phyloP scores from a whole-genome alignment of 2,113 vertebrate genomes.

The Anarhynchus alexandrinus region DNA sequence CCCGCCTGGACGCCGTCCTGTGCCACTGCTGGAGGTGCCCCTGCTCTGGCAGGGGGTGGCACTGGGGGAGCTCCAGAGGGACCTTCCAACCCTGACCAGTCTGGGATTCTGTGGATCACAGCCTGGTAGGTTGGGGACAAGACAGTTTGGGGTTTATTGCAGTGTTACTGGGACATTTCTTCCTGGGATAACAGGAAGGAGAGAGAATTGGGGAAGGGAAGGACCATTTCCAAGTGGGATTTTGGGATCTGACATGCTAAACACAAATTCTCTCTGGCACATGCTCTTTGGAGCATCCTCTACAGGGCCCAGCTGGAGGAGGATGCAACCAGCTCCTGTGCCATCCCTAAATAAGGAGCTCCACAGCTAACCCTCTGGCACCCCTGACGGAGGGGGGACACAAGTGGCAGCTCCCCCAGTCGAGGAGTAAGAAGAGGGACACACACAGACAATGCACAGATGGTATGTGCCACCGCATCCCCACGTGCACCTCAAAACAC shows the following conservation, averaged over 20 bases:
- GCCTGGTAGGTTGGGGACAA: not conserved
- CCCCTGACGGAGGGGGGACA: not conserved
- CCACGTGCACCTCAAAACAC: accelerated
- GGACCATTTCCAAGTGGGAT: not conserved
- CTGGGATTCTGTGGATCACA: too few species aligned
- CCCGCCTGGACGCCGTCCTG: too few species aligned
- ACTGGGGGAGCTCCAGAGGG: too few species aligned
- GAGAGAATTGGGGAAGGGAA: not conserved
- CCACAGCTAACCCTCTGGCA: not conserved
- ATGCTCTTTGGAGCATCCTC: not conserved
- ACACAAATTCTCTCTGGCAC: not conserved
- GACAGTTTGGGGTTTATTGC: not conserved
- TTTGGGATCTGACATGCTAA: not conserved
- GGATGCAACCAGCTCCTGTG: not conserved
- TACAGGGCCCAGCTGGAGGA: not conserved
- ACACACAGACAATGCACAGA: accelerated
- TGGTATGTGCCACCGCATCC: not conserved
- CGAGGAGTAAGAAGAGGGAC: not conserved
- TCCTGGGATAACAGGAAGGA: not conserved
- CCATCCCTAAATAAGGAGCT: not conserved
- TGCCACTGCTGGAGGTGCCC: too few species aligned
- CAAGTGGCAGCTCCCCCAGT: not conserved
- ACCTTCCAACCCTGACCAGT: too few species aligned
- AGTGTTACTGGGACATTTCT: not conserved
- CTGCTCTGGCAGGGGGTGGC: too few species aligned